Evolutionary conservation across 1,140 invertebrate genomes (phyloP).

Genomic region (Eurosta solidaginis): DNA sequence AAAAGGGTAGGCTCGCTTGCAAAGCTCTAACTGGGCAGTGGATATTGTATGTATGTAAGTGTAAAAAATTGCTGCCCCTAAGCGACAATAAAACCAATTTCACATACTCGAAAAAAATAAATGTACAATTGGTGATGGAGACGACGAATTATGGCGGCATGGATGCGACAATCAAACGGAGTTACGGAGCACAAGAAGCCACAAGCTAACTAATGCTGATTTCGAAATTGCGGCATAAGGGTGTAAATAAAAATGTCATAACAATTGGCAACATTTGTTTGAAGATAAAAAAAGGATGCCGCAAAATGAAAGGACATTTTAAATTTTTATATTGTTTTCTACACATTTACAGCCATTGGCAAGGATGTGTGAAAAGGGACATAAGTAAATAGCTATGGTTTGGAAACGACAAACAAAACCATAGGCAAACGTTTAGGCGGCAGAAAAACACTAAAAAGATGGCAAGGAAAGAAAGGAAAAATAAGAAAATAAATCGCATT

Average conservation of each 20-base stretch:
- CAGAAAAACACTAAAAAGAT: not conserved
- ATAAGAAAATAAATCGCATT: too few relatives aligned
- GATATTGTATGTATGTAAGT: too few relatives aligned
- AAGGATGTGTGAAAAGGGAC: not conserved
- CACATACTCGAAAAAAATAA: constrained; percentile 5
- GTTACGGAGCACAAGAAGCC: not conserved
- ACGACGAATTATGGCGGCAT: not conserved
- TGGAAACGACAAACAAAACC: not conserved
- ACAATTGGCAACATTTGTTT: constrained; percentile 24
- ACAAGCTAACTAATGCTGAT: not conserved
- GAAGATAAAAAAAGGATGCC: not conserved
- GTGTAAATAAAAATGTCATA: not conserved
- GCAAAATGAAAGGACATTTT: not conserved
- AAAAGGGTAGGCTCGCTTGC: not conserved
- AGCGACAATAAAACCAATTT: constrained; percentile 18
- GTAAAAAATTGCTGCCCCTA: not conserved
- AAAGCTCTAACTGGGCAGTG: not conserved
- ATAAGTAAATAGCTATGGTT: not conserved
- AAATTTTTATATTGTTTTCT: not conserved
- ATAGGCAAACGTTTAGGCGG: not conserved
- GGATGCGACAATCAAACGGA: not conserved
- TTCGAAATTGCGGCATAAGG: constrained; percentile 5
- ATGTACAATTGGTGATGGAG: not conserved
- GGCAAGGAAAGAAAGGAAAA: not conserved
- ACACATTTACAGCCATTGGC: not conserved